phyloP scores from a whole-genome alignment of 2,888 invertebrate species.

The Calliphora vomitoria region DNA sequence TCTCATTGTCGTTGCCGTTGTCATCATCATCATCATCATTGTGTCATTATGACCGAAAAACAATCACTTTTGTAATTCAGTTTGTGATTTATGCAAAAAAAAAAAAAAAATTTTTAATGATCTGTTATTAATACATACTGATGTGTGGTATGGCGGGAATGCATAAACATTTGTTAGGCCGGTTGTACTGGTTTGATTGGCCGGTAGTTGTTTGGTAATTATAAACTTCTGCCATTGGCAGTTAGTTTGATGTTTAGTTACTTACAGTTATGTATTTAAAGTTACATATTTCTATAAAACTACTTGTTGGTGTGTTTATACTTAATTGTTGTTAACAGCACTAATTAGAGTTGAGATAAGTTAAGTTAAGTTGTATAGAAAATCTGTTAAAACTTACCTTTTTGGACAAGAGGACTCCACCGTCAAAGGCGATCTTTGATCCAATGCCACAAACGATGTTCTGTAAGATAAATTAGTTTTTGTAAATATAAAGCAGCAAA shows the following conservation, averaged over 20 bases:
- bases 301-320: background rate
- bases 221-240: constrained; percentile 28
- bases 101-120: constrained; percentile 44
- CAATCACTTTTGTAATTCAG: constrained; percentile 51
- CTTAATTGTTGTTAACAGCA: background rate
- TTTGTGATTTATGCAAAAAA: constrained; percentile 53
- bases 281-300: background rate
- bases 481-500: no score
- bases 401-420: constrained; percentile 85
- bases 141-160: background rate
- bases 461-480: constrained; percentile 73
- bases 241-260: constrained; percentile 9
- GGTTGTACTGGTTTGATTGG: constrained; percentile 14
- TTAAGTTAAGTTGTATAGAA: background rate
- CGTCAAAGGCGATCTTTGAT: constrained; percentile 84
- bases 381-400: constrained; percentile 79
- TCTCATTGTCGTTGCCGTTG: background rate
- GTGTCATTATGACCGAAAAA: constrained; percentile 53
- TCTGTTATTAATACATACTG: constrained; percentile 42
- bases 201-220: constrained; percentile 49
- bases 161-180: background rate
- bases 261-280: constrained; percentile 1
- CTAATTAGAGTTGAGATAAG: background rate
- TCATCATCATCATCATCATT: background rate
- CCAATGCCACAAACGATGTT: constrained; percentile 85